phyloP scores from a whole-genome alignment of 2,888 invertebrate genomes.

The Drosophila hamatofila region DNA sequence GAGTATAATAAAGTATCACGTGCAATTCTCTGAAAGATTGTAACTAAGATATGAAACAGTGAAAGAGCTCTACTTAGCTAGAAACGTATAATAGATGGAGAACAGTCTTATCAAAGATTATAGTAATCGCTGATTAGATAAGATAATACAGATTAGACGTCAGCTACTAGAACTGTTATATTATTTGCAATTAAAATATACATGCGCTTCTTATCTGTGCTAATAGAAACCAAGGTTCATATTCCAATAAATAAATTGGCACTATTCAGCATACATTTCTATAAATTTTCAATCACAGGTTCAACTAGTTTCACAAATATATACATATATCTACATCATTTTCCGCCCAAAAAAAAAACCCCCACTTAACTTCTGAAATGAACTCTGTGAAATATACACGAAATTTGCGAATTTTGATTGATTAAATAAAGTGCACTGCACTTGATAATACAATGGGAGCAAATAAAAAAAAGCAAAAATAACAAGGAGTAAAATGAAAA shows the following conservation, averaged over 20 bases:
- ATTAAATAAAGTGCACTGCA: slow-evolving; percentile 77
- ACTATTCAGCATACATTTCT: neutral
- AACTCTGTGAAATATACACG: slow-evolving; percentile 6
- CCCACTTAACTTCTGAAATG: slow-evolving; percentile 19
- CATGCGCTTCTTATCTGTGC: too few relatives aligned
- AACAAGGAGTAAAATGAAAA: slow-evolving; percentile 4
- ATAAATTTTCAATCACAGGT: neutral
- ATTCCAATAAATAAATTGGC: neutral
- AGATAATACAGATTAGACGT: slow-evolving; percentile 5
- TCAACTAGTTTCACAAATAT: neutral
- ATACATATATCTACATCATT: neutral
- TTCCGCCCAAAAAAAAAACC: neutral
- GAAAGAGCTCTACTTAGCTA: neutral
- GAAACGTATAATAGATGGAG: neutral
- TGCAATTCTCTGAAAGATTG: too few relatives aligned
- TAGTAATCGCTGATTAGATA: neutral
- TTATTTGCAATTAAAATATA: neutral
- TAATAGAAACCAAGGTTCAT: neutral
- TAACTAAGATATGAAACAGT: neutral
- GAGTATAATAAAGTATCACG: neutral
- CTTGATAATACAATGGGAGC: slow-evolving; percentile 51
- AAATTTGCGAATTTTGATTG: slow-evolving; percentile 70
- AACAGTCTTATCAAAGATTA: neutral
- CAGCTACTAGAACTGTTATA: neutral
- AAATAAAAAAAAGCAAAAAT: neutral